Percentiles rank a stretch among this genome's conserved stretches.
These are phyloP conservation scores for Takifugu ocellatus DNA, from an alignment of 2,797 vertebrate species.

Conservation along the genomic window DNA sequence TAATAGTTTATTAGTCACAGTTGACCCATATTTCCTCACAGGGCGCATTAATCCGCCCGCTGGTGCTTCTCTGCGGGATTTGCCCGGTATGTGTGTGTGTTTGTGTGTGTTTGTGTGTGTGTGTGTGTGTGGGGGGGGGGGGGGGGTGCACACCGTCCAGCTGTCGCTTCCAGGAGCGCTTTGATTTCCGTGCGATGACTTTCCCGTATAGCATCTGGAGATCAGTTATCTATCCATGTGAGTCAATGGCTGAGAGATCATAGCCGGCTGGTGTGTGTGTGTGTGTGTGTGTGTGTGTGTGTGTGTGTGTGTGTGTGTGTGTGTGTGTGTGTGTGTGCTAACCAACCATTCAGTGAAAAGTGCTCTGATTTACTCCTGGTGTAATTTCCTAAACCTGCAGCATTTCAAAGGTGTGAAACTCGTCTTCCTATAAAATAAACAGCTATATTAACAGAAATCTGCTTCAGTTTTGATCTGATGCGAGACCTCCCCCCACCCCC, in stretches of 20 bases:
- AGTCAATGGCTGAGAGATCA: constrained; percentile 42
- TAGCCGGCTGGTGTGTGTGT: constrained; percentile 14
- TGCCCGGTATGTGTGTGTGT: constrained; percentile 11
- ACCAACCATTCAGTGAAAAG: constrained; percentile 14
- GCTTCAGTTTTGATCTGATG: too few relatives aligned
- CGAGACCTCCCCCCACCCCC: too few relatives aligned
- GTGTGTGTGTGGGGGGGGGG: too few relatives aligned
- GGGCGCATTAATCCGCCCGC: constrained; percentile 38
- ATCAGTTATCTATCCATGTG: constrained; percentile 64
- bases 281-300: background rate
- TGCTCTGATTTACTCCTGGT: constrained; percentile 31
- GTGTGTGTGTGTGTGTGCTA: constrained; percentile 10
- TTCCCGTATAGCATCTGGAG: constrained; percentile 64
- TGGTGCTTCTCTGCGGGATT: constrained; percentile 49
- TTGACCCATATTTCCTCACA: constrained; percentile 7
- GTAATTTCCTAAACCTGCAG: constrained; percentile 36
- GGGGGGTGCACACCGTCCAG: constrained; percentile 63
- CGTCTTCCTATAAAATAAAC: background rate
- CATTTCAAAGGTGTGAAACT: constrained; percentile 35
- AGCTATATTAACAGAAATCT: background rate
- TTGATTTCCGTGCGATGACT: constrained; percentile 68
- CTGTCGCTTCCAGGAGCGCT: constrained; percentile 62
- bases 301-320: constrained; percentile 11
- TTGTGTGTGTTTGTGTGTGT: too few relatives aligned
- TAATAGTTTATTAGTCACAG: background rate